Conservation (phyloP, 2,797 vertebrate species). For the Phyllotis vaccarum region DNA sequence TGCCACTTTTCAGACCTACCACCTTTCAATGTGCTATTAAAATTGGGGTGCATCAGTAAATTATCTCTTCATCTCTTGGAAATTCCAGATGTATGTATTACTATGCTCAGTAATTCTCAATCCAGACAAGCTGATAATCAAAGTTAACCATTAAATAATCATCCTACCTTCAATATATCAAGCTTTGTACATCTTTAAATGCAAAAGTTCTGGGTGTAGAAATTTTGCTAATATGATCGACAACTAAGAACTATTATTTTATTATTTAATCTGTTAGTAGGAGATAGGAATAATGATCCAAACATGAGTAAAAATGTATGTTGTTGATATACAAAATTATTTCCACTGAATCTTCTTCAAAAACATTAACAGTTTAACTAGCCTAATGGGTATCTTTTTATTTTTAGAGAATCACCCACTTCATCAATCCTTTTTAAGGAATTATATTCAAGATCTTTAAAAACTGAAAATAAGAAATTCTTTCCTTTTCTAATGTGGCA, state of each 20-base stretch:
- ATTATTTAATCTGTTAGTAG: not conserved
- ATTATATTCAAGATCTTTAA: constrained; percentile 52
- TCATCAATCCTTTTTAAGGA: constrained; percentile 34
- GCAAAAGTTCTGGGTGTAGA: not conserved
- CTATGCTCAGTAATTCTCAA: not conserved
- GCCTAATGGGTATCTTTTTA: not conserved
- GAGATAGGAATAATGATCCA: constrained; percentile 26
- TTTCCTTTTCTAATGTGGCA: constrained; percentile 27
- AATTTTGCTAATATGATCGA: not conserved
- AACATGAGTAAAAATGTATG: not conserved
- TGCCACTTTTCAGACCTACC: too few species aligned
- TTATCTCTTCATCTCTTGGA: not conserved
- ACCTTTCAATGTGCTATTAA: not conserved
- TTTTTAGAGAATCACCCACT: not conserved
- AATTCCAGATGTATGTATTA: not conserved
- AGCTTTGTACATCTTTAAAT: not conserved
- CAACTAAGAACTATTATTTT: not conserved
- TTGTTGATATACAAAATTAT: not conserved
- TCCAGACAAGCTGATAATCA: not conserved
- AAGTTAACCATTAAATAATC: not conserved
- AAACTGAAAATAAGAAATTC: constrained; percentile 37
- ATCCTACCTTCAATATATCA: not conserved
- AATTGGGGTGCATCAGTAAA: not conserved
- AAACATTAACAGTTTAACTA: constrained; percentile 25
- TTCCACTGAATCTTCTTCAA: not conserved